A percentile compares a stretch with the other conserved stretches of the same genome.
Conservation (phyloP, 2,113 vertebrate genomes). For the Dipodomys spectabilis region DNA sequence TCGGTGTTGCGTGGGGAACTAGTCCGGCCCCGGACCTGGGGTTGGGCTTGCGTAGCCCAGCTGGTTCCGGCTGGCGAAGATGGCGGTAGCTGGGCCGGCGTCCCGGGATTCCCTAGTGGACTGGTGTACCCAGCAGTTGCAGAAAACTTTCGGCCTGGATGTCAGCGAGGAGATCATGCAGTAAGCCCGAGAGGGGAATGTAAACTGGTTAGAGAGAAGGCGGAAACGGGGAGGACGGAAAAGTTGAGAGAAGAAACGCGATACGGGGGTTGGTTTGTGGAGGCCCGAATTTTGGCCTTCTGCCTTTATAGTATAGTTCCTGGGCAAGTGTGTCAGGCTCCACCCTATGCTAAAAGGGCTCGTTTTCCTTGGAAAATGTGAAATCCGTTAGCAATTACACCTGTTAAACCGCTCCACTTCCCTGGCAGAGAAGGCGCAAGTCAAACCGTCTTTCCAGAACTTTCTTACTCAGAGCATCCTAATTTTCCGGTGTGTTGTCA, state of each 20-base stretch:
- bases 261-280: background rate
- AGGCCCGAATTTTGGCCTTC: background rate
- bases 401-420: background rate
- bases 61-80: constrained; percentile 71
- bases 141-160: constrained; percentile 91
- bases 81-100: constrained; percentile 72
- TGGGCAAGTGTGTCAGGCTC: background rate
- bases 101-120: constrained; percentile 76
- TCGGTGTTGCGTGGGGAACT: constrained; percentile 57
- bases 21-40: background rate
- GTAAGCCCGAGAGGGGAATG: constrained; percentile 84
- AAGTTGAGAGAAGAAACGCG: constrained; percentile 27
- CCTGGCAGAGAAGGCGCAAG: background rate
- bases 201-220: background rate
- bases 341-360: background rate
- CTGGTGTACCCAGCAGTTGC: constrained; percentile 93
- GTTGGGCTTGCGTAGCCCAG: background rate
- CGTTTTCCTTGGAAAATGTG: background rate
- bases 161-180: constrained; percentile 94
- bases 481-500: background rate
- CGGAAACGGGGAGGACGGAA: constrained; percentile 8
- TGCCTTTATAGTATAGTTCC: background rate
- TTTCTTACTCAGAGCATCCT: background rate
- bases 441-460: constrained; percentile 4
- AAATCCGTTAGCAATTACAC: background rate